Base-by-base conservation (phyloP, 2,888 invertebrate genomes). In the Synanthedon andrenaeformis region DNA sequence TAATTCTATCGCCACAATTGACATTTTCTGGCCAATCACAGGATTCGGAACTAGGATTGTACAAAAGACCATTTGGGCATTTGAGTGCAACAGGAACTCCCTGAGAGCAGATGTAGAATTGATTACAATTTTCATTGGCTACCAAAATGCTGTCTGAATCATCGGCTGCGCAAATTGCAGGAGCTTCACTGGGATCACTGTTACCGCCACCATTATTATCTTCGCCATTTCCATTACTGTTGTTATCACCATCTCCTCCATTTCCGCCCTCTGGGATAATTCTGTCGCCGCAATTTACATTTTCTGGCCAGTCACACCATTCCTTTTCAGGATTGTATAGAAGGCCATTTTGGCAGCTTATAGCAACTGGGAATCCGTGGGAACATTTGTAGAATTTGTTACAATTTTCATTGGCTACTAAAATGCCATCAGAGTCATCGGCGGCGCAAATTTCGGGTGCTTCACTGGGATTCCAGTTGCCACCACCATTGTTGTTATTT, bases 41-140 rank as follows among this genome's bases (percentile, higher is more conserved):
- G 28, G 55, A 49, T 50, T 68, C 59, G 4, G 52, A 62, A 14
- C 59, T 50, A 3, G 70, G 69, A 51, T 72, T 65, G 56, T 66
- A 73, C 2, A 66, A 28, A 2, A 69, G 57, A 51, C 61, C 56
- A 3, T 12, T 51, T 0, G 62, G 63, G 53, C 75, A 72, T 4
- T 13, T 52, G 1, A 59, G 2, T 0, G 58, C 58, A 10, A 67
- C 51, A n/a, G 73, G 65, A 54, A 35, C 14, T 0, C 70, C 71
- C 41, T 59, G 50, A 17, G 56, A 48, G 51, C 74, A 74, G 51
- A 60, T 63, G 52, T 72, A 74, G 51, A 67, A 74, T 51, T 70
- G 60, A 35, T 69, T 66, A 54, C 75, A 76, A 52, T 72, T 65
- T 54, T 73, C 66, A 54, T 75, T 72, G 6, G 64, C 67, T 17